These are phyloP conservation scores for Sebastes nivosus DNA, from an alignment of 2,797 vertebrate species.

Conservation along the genomic window DNA sequence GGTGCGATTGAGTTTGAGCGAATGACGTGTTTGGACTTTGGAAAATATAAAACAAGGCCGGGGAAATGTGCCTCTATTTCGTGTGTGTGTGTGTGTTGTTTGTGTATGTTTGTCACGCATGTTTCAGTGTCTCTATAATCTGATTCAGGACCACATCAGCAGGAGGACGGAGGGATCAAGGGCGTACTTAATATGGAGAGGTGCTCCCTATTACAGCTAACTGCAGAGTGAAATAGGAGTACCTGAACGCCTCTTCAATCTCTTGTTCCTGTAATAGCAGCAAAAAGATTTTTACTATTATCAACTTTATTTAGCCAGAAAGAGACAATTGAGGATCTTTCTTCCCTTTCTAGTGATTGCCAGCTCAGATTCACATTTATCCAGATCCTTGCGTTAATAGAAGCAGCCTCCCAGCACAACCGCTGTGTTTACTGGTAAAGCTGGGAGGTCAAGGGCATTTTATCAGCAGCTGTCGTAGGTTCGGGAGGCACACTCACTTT, in stretches of 20 bases:
- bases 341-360: not conserved
- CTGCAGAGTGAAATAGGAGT: constrained; percentile 24
- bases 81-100: not conserved
- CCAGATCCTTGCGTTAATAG: not conserved
- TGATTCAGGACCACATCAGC: constrained; percentile 64
- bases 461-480: not conserved
- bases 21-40: constrained; percentile 37
- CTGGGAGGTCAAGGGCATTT: not conserved
- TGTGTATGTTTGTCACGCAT: constrained; percentile 1
- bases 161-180: constrained; percentile 69
- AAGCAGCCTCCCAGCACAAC: not conserved
- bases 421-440: not conserved
- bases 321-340: not conserved
- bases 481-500: not conserved
- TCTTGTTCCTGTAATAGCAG: not conserved
- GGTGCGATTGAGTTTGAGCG: constrained; percentile 15
- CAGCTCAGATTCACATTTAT: not conserved
- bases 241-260: constrained; percentile 2
- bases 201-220: constrained; percentile 46
- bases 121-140: constrained; percentile 42
- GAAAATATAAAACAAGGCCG: constrained; percentile 21
- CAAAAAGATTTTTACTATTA: not conserved
- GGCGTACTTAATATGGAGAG: constrained; percentile 71
- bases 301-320: not conserved
- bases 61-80: not conserved